phyloP scores from a whole-genome alignment of 2,113 vertebrate genomes.

The Hymenochirus boettgeri region DNA sequence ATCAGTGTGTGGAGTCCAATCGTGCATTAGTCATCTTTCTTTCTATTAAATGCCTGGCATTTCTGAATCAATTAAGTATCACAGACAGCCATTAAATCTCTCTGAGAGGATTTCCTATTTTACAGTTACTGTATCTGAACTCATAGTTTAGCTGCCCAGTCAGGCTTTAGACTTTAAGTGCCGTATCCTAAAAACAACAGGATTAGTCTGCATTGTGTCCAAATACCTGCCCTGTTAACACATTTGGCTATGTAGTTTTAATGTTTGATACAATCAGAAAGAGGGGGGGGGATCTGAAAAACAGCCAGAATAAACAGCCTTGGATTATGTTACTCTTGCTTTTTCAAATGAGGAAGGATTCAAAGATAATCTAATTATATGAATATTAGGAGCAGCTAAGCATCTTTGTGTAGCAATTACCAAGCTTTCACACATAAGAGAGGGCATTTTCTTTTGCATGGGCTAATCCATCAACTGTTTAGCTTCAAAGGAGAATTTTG shows the following conservation, averaged over 20 bases:
- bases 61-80: constrained; percentile 45
- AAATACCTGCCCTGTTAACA: constrained; percentile 37
- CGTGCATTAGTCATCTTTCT: constrained; percentile 25
- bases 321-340: constrained; percentile 63
- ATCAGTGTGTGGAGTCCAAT: constrained; percentile 29
- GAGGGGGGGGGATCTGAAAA: constrained; percentile 37
- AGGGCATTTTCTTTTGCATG: constrained; percentile 78
- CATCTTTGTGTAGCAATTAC: constrained; percentile 91
- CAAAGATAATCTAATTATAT: constrained; percentile 89
- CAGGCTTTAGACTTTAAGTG: constrained; percentile 19
- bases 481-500: constrained; percentile 67
- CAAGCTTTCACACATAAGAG: constrained; percentile 81
- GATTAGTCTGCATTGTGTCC: constrained; percentile 25
- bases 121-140: constrained; percentile 31
- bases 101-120: constrained; percentile 42
- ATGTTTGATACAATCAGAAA: constrained; percentile 38
- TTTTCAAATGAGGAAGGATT: constrained; percentile 65
- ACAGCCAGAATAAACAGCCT: constrained; percentile 55
- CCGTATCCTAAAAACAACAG: constrained; percentile 11
- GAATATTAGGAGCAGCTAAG: constrained; percentile 83
- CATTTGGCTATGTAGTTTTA: constrained; percentile 31
- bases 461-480: constrained; percentile 81
- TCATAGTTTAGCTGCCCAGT: constrained; percentile 46
- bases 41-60: constrained; percentile 36
- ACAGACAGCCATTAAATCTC: constrained; percentile 46